phyloP scores from a whole-genome alignment of 2,888 invertebrate genomes.

The Synanthedon formicaeformis region DNA sequence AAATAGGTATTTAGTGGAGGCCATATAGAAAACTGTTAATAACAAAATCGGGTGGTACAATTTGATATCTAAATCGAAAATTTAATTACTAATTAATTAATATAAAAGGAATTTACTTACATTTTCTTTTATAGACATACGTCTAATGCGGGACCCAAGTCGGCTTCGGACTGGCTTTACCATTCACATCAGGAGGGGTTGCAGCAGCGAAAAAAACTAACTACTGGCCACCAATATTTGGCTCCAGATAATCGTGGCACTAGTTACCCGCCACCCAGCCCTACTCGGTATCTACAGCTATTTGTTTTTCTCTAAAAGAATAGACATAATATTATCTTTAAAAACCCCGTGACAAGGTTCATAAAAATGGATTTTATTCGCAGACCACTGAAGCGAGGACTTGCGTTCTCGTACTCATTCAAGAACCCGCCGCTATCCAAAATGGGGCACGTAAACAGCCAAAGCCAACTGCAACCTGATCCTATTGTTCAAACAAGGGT shows the following conservation, averaged over 20 bases:
- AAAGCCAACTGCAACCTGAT: slow-evolving; percentile 26
- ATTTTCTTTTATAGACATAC: too few relatives aligned
- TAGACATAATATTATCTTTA: background rate
- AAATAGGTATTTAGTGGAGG: too few relatives aligned
- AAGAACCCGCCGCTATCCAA: slow-evolving; percentile 86
- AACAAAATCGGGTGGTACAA: too few relatives aligned
- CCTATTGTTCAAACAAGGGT: slow-evolving; percentile 16
- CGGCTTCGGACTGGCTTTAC: slow-evolving; percentile 47
- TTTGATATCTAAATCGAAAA: too few relatives aligned
- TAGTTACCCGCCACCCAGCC: slow-evolving; percentile 88
- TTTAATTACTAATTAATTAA: too few relatives aligned
- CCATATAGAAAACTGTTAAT: too few relatives aligned
- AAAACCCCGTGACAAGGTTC: too few relatives aligned
- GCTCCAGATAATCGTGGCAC: slow-evolving; percentile 75
- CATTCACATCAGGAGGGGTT: slow-evolving; percentile 44
- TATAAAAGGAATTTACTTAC: too few relatives aligned
- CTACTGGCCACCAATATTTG: slow-evolving; percentile 28
- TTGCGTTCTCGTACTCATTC: slow-evolving; percentile 79
- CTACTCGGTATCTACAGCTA: slow-evolving; percentile 41
- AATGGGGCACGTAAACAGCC: slow-evolving; percentile 76
- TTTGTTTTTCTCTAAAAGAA: too few relatives aligned
- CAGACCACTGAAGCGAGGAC: slow-evolving; percentile 71
- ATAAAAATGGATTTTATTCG: background rate
- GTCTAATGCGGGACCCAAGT: slow-evolving; percentile 22
- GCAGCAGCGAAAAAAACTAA: slow-evolving; percentile 41